Evolutionary conservation across 2,888 invertebrate species (phyloP), one percentile per base, ranked within the genome.

Genomic region (Drosophila pegasa): DNA sequence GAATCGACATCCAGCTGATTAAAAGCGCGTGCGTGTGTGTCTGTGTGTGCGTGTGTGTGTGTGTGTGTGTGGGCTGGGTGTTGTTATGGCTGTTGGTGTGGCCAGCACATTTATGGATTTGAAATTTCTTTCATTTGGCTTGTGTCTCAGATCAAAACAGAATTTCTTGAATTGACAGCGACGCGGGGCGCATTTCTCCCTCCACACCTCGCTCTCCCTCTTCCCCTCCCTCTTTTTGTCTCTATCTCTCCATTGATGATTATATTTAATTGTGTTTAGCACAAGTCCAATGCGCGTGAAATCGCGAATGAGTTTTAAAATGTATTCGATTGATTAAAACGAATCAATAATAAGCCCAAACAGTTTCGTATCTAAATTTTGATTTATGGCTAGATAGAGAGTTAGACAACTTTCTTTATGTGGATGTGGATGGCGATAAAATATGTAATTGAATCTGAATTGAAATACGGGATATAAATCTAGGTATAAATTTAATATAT

Each of bases 111-210:
- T 80, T 80, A 62, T 69, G 57, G 64, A 45, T 64, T 78, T 45
- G 20, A 64, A 60, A 69, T 66, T 73, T 78, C 62, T 64, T 63
- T 63, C 62, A 59, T 76, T 71, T 85, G 88, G 84, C 88, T 86
- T 82, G 82, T 82, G 82, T 82, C 82, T 88, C 77, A 73, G 79
- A 86, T 85, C 83, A 79, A 86, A 80, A 83, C 83, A 71, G 70
- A 78, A 59, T 76, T 81, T 78, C 51, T 55, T 63, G 57, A 63
- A 71, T 84, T 81, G 82, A 84, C 87, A 81, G 80, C 80, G 54
- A 60, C 56, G 75, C 75, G 75, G 75, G 75, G 45, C 33, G 78
- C 66, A 57, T 60, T 56, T 67, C 56, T 47, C 29, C 18, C 35
- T 27, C 22, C 33, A n/a, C 40, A 41, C 16, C 10, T 14, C 5